Evolutionary conservation across 2,888 invertebrate species (phyloP).

Genomic region (Oscheius onirici): DNA sequence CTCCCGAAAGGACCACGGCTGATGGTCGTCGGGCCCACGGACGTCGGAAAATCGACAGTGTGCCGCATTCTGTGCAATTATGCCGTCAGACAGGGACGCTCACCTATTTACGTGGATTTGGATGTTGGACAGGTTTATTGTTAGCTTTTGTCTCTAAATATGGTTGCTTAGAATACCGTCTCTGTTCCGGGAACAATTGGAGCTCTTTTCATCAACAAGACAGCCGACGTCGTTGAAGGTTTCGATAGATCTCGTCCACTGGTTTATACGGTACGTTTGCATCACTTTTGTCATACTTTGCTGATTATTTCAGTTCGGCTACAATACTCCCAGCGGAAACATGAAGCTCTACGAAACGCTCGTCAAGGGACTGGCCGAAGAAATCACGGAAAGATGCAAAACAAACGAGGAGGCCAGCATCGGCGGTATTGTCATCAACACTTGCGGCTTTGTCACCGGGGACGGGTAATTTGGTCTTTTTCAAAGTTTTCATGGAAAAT

Average conservation of each 20-base stretch:
- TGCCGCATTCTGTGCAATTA: slow-evolving; percentile 90
- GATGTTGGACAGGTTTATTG: slow-evolving; percentile 86
- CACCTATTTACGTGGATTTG: slow-evolving; percentile 90
- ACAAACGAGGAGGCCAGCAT: slow-evolving; percentile 64
- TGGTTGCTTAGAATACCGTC: slow-evolving; percentile 65
- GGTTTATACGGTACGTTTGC: slow-evolving; percentile 77
- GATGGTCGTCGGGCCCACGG: slow-evolving; percentile 79
- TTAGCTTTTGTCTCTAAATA: no score
- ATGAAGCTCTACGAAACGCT: slow-evolving; percentile 85
- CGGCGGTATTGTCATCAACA: slow-evolving; percentile 90
- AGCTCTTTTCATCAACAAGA: slow-evolving; percentile 82
- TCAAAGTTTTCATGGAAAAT: neutral
- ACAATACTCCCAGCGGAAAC: slow-evolving; percentile 82
- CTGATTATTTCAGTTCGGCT: slow-evolving; percentile 80
- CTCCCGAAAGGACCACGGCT: slow-evolving; percentile 43
- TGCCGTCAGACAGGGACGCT: slow-evolving; percentile 83
- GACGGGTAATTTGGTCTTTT: slow-evolving; percentile 79
- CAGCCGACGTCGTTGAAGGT: slow-evolving; percentile 92
- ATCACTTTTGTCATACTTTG: neutral
- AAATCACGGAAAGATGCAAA: slow-evolving; percentile 36
- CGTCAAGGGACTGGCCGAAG: slow-evolving; percentile 85
- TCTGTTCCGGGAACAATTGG: slow-evolving; percentile 68
- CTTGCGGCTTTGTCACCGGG: slow-evolving; percentile 95
- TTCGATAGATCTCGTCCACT: slow-evolving; percentile 89
- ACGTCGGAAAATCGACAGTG: slow-evolving; percentile 95